Conservation (phyloP, 2,888 invertebrate species). For the Leucozona laternaria region DNA sequence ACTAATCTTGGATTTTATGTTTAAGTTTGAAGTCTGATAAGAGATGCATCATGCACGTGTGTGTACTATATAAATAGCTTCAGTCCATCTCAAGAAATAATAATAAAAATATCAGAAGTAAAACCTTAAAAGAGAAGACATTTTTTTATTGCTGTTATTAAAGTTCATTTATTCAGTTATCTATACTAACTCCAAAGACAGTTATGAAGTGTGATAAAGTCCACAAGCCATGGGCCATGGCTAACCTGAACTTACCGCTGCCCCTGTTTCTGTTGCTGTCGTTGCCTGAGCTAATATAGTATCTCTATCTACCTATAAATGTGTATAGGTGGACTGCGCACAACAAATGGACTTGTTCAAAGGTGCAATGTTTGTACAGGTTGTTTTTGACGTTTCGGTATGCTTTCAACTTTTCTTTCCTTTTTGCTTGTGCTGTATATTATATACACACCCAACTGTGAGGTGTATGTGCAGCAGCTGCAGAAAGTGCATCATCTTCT, state of each 20-base stretch:
- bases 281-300: constrained; percentile 32
- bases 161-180: constrained; percentile 52
- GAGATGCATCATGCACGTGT: too few species aligned
- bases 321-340: constrained; percentile 12
- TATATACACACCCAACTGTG: constrained; percentile 49
- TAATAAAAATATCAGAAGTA: constrained; percentile 60
- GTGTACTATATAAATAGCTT: constrained; percentile 37
- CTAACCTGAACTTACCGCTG: constrained; percentile 59
- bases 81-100: constrained; percentile 30
- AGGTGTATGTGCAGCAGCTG: not conserved
- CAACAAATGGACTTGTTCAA: constrained; percentile 72
- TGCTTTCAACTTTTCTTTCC: constrained; percentile 57
- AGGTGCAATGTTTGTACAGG: constrained; percentile 75
- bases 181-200: constrained; percentile 26
- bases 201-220: constrained; percentile 67
- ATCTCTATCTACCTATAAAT: not conserved
- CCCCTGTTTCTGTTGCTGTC: too few species aligned
- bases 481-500: constrained; percentile 52
- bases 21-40: constrained; percentile 63
- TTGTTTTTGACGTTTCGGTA: constrained; percentile 74
- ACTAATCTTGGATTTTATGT: constrained; percentile 49
- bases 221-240: constrained; percentile 53
- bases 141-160: constrained; percentile 72
- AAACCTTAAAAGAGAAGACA: constrained; percentile 53
- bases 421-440: constrained; percentile 17